These are phyloP conservation scores for Chaitophorus viminalis DNA, from an alignment of 2,888 invertebrate genomes.

Conservation along the genomic window DNA sequence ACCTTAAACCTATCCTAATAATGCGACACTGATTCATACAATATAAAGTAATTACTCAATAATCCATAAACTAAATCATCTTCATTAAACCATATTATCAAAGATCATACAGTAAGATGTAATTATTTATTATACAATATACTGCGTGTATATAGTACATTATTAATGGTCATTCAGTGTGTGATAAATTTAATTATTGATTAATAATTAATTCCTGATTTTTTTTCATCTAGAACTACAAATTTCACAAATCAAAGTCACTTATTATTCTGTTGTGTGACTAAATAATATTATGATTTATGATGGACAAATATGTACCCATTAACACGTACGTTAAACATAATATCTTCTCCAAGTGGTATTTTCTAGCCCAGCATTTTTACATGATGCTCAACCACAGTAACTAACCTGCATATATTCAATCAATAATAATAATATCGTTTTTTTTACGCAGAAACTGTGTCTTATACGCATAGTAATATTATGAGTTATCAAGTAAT, in stretches of 20 bases:
- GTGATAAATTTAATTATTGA: not conserved
- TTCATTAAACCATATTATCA: not conserved
- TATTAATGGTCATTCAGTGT: not conserved
- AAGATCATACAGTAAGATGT: no score
- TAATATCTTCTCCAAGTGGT: not conserved
- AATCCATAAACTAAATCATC: not conserved
- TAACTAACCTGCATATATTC: no score
- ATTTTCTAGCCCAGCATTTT: not conserved
- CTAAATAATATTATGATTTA: not conserved
- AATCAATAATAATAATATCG: no score
- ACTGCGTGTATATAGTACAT: no score
- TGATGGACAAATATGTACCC: not conserved
- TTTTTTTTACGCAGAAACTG: no score
- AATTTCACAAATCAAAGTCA: not conserved
- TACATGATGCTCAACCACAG: no score
- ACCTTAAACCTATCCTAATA: not conserved
- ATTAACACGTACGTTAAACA: not conserved
- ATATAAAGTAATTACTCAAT: not conserved
- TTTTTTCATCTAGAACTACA: not conserved
- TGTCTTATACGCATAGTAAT: no score
- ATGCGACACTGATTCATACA: not conserved
- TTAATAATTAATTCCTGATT: not conserved
- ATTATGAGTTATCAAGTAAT: no score
- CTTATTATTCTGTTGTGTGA: not conserved
- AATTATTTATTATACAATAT: no score